Evolutionary conservation across 64 coral and sea anemone genomes (phyloP), one percentile per base, ranked within the genome.

Genomic region (Actinia equina): DNA sequence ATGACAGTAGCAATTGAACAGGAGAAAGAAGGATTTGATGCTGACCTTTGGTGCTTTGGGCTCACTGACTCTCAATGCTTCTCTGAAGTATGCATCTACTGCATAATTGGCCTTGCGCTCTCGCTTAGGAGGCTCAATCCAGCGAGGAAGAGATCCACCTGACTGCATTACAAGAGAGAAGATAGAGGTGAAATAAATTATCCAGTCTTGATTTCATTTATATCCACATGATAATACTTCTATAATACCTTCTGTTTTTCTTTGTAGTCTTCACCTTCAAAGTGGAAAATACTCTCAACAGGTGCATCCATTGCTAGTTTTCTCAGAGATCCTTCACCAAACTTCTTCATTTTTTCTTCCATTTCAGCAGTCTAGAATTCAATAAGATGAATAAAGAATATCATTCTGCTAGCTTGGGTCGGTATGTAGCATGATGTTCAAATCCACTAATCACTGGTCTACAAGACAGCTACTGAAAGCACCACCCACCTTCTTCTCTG

Each of bases 201-300:
- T 57, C 55, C 55, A 57, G 55, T 12, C 55, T 23, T 52, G 17
- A 87, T 79, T 16, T 44, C n/a, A 23, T 9, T 1, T 65, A 25
- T n/a, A 23, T 41, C 7, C 46, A 49, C 46, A 49, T 49, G 7
- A 13, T 30, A 12, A 25, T 74, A 30, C n/a, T 30, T 5, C 1
- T 10, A 4, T 74, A 27, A 59, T 90, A 99, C 97, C 97, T 99
- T 99, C 30, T 95, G 97, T 84, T 99, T 99, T 57, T 99, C 97
- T 79, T 95, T 99, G 85, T 99, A 99, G 77, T 99, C 93, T 89
- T 99, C 97, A 64, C 97, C 97, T 85, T 99, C 97, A 91, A 99
- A 99, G 55, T 99, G 97, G 82, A 99, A 99, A 79, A 99, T 99
- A 77, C 97, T 99, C 44, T 99, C 97, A 51, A 86, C 70, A 59